Evolutionary conservation across 2,888 invertebrate species (phyloP), one percentile per base, ranked within the genome.

Genomic region (Aleiodes testaceus): DNA sequence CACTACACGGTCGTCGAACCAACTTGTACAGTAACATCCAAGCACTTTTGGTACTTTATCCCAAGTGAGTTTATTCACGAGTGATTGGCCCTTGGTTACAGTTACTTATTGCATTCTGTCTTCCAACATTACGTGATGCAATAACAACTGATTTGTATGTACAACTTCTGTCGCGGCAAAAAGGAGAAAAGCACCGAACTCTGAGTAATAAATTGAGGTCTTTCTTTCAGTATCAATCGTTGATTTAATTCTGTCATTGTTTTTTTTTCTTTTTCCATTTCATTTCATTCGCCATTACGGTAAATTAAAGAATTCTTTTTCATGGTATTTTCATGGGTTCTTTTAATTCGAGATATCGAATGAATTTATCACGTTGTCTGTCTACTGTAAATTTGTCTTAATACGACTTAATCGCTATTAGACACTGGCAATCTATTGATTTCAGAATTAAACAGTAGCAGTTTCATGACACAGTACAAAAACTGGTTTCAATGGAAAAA

Each of bases 401-500:
- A 66, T 30, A 18, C n/a, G 44, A 69, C 64, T 64, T 53, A 64
- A 64, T 69, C 52, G 49, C 36, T 26, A 26, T 20, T 12, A 49
- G 61, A 61, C 47, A 68, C 61, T 59, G 47, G 36, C 61, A 68
- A 30, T 68, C 44, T 53, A 70, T 65, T 47, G 64, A 64, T 64
- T 63, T 47, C 64, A 64, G n/a, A 36, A 45, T 64, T 45, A 42
- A 65, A 64, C 65, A 65, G 70, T 65, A 70, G 70, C 70, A 45
- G 7, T 16, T 6, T 36, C 14, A 65, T 65, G 70, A 70, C 65
- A 65, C n/a, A 65, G 65, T 63, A 53, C 26, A 14, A 36, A n/a
- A 59, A 59, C 59, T 45, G 49, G 59, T 47, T 59, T 20, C 47
- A 36, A 36, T 36, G 14, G 47, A 66, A 36, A 66, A 42, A n/a